These are phyloP conservation scores for Koerneria pararmatus DNA, from an alignment of 2,888 invertebrate species.

Conservation along the genomic window DNA sequence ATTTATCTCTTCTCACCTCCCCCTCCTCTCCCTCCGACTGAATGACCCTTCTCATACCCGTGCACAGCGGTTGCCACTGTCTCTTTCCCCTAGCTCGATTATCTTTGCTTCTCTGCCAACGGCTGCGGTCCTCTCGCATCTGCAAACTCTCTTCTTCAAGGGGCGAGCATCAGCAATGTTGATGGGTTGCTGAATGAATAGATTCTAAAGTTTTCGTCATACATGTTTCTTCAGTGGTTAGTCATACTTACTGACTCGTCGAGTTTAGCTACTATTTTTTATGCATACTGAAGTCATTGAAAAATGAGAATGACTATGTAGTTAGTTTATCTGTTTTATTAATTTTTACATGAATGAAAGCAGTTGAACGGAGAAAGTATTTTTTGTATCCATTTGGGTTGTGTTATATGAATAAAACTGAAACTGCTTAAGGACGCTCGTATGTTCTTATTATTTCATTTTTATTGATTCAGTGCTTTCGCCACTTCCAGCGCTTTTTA, in stretches of 20 bases:
- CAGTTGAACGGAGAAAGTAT: no score
- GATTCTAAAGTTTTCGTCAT: background rate
- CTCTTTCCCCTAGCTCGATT: background rate
- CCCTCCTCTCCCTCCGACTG: background rate
- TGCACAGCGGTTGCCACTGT: background rate
- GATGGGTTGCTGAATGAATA: no score
- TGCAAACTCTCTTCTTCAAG: background rate
- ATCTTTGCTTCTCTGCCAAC: background rate
- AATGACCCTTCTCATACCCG: background rate
- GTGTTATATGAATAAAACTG: no score
- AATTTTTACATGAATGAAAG: no score
- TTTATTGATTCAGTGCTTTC: background rate
- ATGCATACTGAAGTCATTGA: no score
- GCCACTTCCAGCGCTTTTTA: background rate
- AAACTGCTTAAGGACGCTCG: no score
- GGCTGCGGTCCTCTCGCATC: background rate
- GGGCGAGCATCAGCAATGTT: background rate
- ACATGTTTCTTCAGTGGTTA: background rate
- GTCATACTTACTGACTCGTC: background rate
- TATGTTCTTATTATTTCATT: background rate
- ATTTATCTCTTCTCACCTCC: conserved; percentile 14
- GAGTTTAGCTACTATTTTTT: no score
- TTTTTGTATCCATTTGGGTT: no score
- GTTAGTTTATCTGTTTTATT: no score
- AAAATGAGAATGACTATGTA: no score